Evolutionary conservation across 2,797 vertebrate genomes (phyloP).

Genomic region (Poeciliopsis presidionis): DNA sequence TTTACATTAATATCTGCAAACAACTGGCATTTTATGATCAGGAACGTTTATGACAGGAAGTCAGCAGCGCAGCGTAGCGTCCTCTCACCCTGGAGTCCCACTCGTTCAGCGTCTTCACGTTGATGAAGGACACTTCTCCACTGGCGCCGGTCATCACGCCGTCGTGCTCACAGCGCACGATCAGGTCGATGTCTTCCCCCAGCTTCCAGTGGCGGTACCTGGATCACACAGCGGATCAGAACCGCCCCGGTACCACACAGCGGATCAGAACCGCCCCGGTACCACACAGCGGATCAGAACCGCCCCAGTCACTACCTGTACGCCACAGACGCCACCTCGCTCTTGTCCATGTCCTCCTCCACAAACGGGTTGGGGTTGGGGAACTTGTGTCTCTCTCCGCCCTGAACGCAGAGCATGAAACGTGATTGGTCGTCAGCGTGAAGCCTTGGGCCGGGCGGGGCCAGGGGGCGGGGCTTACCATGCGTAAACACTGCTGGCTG

Average conservation of each 20-base stretch:
- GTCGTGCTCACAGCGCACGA: slow-evolving; percentile 96
- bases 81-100: slow-evolving; percentile 96
- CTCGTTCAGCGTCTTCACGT: slow-evolving; percentile 97
- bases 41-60: too few relatives aligned
- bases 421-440: accelerated
- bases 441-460: not conserved
- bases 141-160: slow-evolving; percentile 98
- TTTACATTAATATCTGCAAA: too few relatives aligned
- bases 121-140: slow-evolving; percentile 97
- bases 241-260: not conserved
- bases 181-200: slow-evolving; percentile 97
- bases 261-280: too few relatives aligned
- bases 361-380: slow-evolving; percentile 94
- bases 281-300: too few relatives aligned
- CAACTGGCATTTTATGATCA: too few relatives aligned
- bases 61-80: too few relatives aligned
- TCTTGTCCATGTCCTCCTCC: slow-evolving; percentile 97
- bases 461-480: slow-evolving; percentile 74
- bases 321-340: slow-evolving; percentile 95
- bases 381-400: slow-evolving; percentile 93
- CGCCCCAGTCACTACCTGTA: slow-evolving; percentile 84
- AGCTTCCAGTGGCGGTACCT: slow-evolving; percentile 99
- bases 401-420: slow-evolving; percentile 71
- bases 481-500: slow-evolving; percentile 96
- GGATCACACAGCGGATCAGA: slow-evolving; percentile 2